Evolutionary conservation across 2,888 invertebrate species (phyloP).

Genomic region (Spilarctia lutea): DNA sequence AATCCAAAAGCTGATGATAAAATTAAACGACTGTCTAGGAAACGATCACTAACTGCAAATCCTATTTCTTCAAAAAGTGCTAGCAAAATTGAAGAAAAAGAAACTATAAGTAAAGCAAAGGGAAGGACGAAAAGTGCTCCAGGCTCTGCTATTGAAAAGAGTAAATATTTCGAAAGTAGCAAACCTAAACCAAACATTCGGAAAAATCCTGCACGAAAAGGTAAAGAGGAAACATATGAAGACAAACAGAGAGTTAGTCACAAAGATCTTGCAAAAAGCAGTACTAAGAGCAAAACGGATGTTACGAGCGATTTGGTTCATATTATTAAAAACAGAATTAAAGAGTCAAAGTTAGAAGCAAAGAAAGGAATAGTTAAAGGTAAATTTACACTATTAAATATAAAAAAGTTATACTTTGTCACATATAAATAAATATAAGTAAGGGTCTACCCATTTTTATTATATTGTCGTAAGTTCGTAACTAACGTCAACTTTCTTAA

Average conservation of each 20-base stretch:
- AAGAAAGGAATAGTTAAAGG: slow-evolving; percentile 72
- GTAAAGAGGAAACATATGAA: slow-evolving; percentile 57
- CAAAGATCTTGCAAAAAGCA: slow-evolving; percentile 66
- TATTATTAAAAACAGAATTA: slow-evolving; percentile 83
- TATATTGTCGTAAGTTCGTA: background rate
- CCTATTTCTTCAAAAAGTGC: slow-evolving; percentile 27
- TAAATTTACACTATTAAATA: slow-evolving; percentile 31
- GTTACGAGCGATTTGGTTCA: slow-evolving; percentile 82
- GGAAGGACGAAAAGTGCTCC: slow-evolving; percentile 72
- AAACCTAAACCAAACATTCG: slow-evolving; percentile 47
- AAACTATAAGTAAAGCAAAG: slow-evolving; percentile 44
- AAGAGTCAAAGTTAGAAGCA: slow-evolving; percentile 74
- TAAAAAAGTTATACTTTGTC: background rate
- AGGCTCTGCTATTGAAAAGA: slow-evolving; percentile 59
- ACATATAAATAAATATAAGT: background rate
- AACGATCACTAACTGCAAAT: slow-evolving; percentile 57
- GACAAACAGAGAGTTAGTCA: slow-evolving; percentile 73
- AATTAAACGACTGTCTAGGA: slow-evolving; percentile 47
- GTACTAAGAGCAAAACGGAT: slow-evolving; percentile 68
- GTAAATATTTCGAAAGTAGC: slow-evolving; percentile 69
- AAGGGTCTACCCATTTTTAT: background rate
- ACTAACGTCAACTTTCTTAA: background rate
- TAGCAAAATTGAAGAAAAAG: slow-evolving; percentile 30
- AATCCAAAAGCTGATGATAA: slow-evolving; percentile 29
- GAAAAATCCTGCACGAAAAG: slow-evolving; percentile 51